phyloP scores from a whole-genome alignment of 2,888 invertebrate genomes.

The Dicycla oo region DNA sequence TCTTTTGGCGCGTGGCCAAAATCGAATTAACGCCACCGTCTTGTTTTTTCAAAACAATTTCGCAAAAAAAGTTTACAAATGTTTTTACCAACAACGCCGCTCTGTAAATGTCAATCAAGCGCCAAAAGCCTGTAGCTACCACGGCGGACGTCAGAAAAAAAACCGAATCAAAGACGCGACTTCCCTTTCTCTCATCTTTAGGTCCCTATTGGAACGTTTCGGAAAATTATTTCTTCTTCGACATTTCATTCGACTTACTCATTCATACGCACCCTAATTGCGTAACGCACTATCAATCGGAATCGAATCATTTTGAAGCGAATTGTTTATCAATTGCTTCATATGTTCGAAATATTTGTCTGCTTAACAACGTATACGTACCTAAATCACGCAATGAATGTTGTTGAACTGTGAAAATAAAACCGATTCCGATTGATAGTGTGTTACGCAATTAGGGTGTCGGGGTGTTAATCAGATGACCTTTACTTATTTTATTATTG shows the following conservation, averaged over 20 bases:
- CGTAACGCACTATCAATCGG: too few species aligned
- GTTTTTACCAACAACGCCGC: too few species aligned
- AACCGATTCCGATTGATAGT: too few species aligned
- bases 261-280: background rate
- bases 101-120: background rate
- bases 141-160: background rate
- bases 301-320: too few species aligned
- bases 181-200: background rate
- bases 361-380: too few species aligned
- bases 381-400: too few species aligned
- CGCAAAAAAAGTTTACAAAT: background rate
- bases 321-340: too few species aligned
- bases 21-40: background rate
- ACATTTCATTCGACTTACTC: background rate
- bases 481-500: background rate
- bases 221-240: background rate
- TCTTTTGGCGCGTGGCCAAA: too few species aligned
- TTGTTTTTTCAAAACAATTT: background rate
- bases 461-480: background rate
- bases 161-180: background rate
- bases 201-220: background rate
- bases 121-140: background rate
- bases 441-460: too few species aligned
- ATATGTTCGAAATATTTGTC: too few species aligned
- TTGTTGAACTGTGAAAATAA: too few species aligned